phyloP scores from a whole-genome alignment of 1,140 invertebrate species.

The Lepeophtheirus salmonis region DNA sequence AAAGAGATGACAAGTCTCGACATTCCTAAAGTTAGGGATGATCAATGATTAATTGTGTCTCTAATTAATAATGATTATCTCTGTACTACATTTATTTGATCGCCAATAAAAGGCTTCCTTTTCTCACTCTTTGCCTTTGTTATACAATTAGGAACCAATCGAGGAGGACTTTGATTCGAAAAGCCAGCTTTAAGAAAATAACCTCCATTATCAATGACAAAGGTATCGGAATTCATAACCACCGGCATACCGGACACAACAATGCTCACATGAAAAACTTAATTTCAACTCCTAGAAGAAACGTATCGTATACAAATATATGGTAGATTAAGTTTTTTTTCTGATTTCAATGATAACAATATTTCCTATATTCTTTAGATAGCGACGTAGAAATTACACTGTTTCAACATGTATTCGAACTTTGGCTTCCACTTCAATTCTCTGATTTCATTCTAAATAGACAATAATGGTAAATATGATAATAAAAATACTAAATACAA shows the following conservation, averaged over 20 bases:
- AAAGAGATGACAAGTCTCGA: conserved; percentile 79
- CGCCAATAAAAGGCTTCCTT: conserved; percentile 74
- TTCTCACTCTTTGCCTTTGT: conserved; percentile 94
- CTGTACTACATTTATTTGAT: conserved; percentile 32
- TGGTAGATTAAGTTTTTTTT: too few relatives aligned
- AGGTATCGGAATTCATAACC: conserved; percentile 25
- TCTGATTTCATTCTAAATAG: too few relatives aligned
- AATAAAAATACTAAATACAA: too few relatives aligned
- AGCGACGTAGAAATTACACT: too few relatives aligned
- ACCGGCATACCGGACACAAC: conserved; percentile 7
- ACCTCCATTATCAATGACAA: conserved; percentile 71
- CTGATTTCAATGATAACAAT: too few relatives aligned
- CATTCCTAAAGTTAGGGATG: conserved; percentile 53
- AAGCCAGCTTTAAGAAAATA: conserved; percentile 62
- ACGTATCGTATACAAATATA: too few relatives aligned
- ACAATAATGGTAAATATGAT: too few relatives aligned
- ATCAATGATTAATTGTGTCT: not conserved
- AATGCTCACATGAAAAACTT: not conserved
- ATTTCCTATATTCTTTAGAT: too few relatives aligned
- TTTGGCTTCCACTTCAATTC: too few relatives aligned
- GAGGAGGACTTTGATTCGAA: conserved; percentile 43
- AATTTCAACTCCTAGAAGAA: not conserved
- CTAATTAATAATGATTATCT: not conserved
- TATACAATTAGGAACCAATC: conserved; percentile 77
- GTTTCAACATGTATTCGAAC: too few relatives aligned